Conservation (phyloP, 2,797 vertebrate species). For the Acropternis orthonyx region DNA sequence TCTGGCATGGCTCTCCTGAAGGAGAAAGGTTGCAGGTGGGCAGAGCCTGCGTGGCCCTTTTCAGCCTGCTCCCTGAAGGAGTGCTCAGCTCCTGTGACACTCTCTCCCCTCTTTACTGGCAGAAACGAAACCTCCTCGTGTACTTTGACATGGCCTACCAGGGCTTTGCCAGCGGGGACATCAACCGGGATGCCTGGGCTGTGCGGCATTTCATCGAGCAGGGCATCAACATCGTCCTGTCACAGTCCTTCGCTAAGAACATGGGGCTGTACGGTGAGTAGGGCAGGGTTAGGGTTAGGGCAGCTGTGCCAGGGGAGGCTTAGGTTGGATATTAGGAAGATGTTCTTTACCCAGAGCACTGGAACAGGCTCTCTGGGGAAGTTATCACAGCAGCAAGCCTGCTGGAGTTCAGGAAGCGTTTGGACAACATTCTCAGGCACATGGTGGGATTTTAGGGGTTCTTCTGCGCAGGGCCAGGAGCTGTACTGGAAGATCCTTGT, state of each 20-base stretch:
- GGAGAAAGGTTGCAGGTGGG: background rate
- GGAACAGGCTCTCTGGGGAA: background rate
- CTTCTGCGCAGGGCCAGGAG: background rate
- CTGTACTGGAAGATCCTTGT: background rate
- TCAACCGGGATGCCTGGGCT: slow-evolving; percentile 93
- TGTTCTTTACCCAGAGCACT: background rate
- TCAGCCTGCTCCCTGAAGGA: background rate
- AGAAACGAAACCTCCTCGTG: slow-evolving; percentile 93
- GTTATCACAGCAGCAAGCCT: background rate
- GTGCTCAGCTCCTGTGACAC: background rate
- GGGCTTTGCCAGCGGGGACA: slow-evolving; percentile 96
- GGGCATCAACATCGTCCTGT: slow-evolving; percentile 88
- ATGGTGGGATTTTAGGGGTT: background rate
- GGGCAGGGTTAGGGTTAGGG: background rate
- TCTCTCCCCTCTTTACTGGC: background rate
- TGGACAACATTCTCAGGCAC: background rate
- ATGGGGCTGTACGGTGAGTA: slow-evolving; percentile 97
- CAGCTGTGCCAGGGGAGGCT: no score
- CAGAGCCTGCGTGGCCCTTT: background rate
- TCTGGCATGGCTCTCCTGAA: background rate
- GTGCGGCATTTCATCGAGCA: slow-evolving; percentile 95
- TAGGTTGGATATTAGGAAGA: no score
- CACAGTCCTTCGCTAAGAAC: slow-evolving; percentile 97
- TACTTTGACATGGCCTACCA: slow-evolving; percentile 99
- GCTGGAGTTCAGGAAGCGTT: background rate